phyloP scores from a whole-genome alignment of 2,888 invertebrate species.

The Phoronis australis region DNA sequence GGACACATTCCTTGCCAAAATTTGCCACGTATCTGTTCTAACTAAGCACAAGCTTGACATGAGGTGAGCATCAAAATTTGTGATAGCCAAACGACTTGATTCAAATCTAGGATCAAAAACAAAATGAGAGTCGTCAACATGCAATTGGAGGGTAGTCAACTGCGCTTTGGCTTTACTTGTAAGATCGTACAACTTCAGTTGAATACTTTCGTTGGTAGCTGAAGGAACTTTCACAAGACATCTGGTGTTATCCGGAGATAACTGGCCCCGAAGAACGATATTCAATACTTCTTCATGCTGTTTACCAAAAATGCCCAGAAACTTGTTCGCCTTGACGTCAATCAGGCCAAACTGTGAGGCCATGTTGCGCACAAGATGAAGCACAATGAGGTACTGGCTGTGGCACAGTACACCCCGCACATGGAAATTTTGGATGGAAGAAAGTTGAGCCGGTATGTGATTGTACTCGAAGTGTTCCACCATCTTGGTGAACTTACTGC shows the following conservation, averaged over 20 bases:
- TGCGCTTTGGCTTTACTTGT: slow-evolving; percentile 24
- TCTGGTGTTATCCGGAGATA: slow-evolving; percentile 45
- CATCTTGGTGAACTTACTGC: slow-evolving; percentile 51
- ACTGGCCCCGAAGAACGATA: slow-evolving; percentile 42
- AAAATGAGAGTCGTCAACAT: slow-evolving; percentile 39
- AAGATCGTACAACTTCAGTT: slow-evolving; percentile 43
- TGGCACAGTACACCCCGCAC: slow-evolving; percentile 49
- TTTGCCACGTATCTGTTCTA: slow-evolving; percentile 33
- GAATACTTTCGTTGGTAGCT: slow-evolving; percentile 27
- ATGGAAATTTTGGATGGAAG: slow-evolving; percentile 51
- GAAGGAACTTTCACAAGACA: slow-evolving; percentile 44
- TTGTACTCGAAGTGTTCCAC: slow-evolving; percentile 54
- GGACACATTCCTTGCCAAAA: slow-evolving; percentile 34
- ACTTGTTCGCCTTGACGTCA: slow-evolving; percentile 46
- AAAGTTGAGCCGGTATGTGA: slow-evolving; percentile 52
- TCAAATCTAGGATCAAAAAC: slow-evolving; percentile 48
- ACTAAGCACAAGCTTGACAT: slow-evolving; percentile 46
- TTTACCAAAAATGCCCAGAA: slow-evolving; percentile 48
- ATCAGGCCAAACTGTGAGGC: slow-evolving; percentile 50
- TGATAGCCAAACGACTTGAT: slow-evolving; percentile 41
- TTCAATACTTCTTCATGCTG: slow-evolving; percentile 45
- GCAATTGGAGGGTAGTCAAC: slow-evolving; percentile 32
- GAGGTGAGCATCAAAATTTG: slow-evolving; percentile 39
- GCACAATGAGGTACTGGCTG: slow-evolving; percentile 41
- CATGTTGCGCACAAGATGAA: slow-evolving; percentile 47